Conservation (phyloP, 2,113 vertebrate genomes). For the Candoia aspera region DNA sequence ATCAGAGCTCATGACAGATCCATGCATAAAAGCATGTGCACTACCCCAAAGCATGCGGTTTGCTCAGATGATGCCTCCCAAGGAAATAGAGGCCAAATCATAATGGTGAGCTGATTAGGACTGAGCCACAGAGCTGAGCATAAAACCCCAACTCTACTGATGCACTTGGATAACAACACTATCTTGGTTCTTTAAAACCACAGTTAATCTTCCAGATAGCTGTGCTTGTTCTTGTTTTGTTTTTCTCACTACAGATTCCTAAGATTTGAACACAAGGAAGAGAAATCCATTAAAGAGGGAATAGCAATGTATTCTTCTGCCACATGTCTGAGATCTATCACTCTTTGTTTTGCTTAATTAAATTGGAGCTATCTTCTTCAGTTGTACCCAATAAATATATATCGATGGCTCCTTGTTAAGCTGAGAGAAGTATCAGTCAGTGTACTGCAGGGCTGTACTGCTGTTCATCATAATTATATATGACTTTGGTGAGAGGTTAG, state of each 20-base stretch:
- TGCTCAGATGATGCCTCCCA: background rate
- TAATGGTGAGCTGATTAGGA: conserved; percentile 1
- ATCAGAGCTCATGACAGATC: too few species aligned
- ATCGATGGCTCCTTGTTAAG: too few species aligned
- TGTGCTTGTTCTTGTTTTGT: background rate
- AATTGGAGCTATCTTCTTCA: background rate
- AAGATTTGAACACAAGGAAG: background rate
- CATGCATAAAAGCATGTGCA: background rate
- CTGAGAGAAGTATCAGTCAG: too few species aligned
- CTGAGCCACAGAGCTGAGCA: too few species aligned
- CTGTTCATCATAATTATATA: too few species aligned
- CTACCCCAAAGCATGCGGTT: background rate
- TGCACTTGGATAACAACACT: background rate
- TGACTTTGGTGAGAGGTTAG: too few species aligned
- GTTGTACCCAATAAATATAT: too few species aligned
- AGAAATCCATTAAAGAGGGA: background rate
- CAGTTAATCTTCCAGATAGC: background rate
- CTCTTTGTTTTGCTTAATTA: background rate
- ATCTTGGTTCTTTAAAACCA: background rate
- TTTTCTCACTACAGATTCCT: background rate
- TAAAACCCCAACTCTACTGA: background rate
- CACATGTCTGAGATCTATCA: background rate
- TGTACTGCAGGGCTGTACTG: too few species aligned
- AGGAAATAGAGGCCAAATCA: background rate
- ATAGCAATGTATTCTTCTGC: background rate